A percentile compares a stretch with the other conserved stretches of the same genome.
Conservation (phyloP, 1,140 invertebrate genomes). For the Drosophila leontia region DNA sequence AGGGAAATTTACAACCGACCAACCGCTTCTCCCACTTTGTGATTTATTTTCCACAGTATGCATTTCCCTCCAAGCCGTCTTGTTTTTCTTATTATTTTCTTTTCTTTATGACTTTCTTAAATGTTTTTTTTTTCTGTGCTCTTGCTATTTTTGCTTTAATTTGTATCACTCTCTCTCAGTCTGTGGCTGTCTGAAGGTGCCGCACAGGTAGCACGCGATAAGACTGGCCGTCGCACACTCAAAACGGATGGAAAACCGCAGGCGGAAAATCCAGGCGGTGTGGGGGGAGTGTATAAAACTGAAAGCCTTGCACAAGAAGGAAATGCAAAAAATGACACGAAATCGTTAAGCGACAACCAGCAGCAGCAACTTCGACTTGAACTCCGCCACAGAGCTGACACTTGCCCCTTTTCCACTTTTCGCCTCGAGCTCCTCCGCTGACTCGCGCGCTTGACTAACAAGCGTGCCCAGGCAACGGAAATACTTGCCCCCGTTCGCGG, state of each 20-base stretch:
- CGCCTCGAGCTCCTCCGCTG: conserved; percentile 6
- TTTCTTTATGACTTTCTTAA: conserved; percentile 4
- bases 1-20: conserved; percentile 43
- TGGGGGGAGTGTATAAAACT: conserved; percentile 31
- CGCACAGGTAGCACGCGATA: conserved; percentile 74
- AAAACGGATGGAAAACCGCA: conserved; percentile 61
- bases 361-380: conserved; percentile 33
- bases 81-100: conserved; percentile 28
- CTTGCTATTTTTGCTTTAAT: conserved; percentile 46
- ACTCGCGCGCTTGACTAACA: conserved; percentile 51
- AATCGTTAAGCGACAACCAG: conserved; percentile 71
- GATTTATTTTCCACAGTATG: conserved; percentile 62
- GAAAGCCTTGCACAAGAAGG: conserved; percentile 68
- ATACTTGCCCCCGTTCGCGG: conserved; percentile 61
- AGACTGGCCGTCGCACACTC: conserved; percentile 58
- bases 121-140: not conserved
- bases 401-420: conserved; percentile 26
- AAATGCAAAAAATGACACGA: conserved; percentile 83
- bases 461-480: conserved; percentile 79
- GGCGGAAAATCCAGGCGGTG: conserved; percentile 8
- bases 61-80: conserved; percentile 34
- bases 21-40: conserved; percentile 20
- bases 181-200: conserved; percentile 59
- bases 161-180: conserved; percentile 50
- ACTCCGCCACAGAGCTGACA: conserved; percentile 38